Evolutionary conservation across 2,113 vertebrate genomes (phyloP), one percentile per base, ranked within the genome.

Genomic region (Dissostichus mawsoni): DNA sequence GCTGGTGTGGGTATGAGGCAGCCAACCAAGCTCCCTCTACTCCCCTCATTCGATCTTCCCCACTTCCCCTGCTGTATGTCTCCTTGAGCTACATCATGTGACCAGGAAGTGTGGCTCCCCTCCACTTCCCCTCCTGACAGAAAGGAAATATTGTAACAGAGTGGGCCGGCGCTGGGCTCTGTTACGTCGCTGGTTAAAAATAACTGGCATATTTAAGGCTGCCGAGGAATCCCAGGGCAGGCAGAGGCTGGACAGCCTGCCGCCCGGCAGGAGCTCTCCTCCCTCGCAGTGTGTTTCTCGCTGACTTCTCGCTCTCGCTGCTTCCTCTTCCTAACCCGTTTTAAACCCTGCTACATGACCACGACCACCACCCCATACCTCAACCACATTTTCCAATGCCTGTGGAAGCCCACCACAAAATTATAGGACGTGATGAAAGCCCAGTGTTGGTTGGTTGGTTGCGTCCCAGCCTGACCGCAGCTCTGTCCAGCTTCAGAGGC

Each of bases 141-240:
- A 96, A 96, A 96, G 96, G 97, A 97, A 98, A 98, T 95, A 97
- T 97, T 97, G 96, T 96, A 90, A 92, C 50, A 76, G 85, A 91
- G 96, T 96, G 96, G 97, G 97, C 95, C 80, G 96, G 96, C 92
- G 91, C 93, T 89, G 90, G 12, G 55, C 85, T 0, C 92, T 92
- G 93, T 97, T 97, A 99, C 97, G 97, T 97, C 94, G 95, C 81
- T 58, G 94, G 97, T 97, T 99, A 99, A 99, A 99, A 99, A 99
- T 99, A 99, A 98, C 97, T 87, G 84, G 93, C 95, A 98, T 99
- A 99, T 99, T 99, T 99, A 99, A 99, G 96, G 96, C 94, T 18
- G 96, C 91, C 81, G 95, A 96, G 97, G 97, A 98, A 98, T 98
- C 98, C 97, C 98, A 95, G 94, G 61, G 52, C 94, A 97, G 94